Conservation (phyloP, 2,888 invertebrate genomes). For the Harpagoxenus sublaevis region DNA sequence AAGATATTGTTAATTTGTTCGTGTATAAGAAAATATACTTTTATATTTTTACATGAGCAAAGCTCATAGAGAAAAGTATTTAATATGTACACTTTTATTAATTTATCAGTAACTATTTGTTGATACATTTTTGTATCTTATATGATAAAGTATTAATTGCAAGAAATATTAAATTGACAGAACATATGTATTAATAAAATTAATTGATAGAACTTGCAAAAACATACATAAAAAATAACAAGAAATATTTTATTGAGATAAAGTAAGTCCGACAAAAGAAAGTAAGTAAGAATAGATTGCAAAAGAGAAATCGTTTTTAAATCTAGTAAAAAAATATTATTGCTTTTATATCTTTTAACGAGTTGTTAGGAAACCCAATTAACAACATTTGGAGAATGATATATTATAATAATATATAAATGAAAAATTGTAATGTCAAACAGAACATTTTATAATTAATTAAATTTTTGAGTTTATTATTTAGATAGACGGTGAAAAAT, state of each 20-base stretch:
- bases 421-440: not conserved
- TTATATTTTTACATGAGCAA: not conserved
- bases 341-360: not conserved
- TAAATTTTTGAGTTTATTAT: not conserved
- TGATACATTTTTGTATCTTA: not conserved
- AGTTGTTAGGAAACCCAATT: not conserved
- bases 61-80: not conserved
- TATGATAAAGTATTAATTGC: not conserved
- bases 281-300: not conserved
- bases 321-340: not conserved
- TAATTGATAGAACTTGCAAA: not conserved
- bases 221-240: not conserved
- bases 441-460: not conserved
- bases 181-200: not conserved
- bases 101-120: not conserved
- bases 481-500: not conserved
- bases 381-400: not conserved
- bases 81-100: not conserved
- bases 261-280: not conserved
- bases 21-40: not conserved
- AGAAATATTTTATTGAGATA: not conserved
- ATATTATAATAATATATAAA: not conserved
- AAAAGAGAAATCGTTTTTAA: not conserved
- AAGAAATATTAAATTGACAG: not conserved
- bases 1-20: not conserved